Evolutionary conservation across 2,113 vertebrate genomes (phyloP), one percentile per base, ranked within the genome.

Genomic region (Lathamus discolor): DNA sequence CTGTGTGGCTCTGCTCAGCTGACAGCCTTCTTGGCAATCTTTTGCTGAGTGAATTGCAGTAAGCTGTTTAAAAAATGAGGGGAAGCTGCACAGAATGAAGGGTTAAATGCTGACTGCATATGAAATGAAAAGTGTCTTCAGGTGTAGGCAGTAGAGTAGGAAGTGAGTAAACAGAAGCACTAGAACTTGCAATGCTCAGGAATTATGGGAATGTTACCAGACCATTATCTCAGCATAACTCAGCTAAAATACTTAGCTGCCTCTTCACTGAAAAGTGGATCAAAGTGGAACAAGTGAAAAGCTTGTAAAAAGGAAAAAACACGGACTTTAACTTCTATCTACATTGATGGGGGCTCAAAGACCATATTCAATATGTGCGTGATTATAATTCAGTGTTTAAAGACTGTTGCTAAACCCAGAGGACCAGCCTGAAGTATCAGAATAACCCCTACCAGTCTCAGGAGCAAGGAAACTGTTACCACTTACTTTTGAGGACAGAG

Each of bases 131-230:
- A 75, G 24, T 70, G 8, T 64, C 31, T 81, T 84, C 64, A 81
- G 55, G 35, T 75, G 83, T 70, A 64, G 73, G 94, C 64, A 88
- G 77, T 14, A 33, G 86, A 92, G 80, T 81, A 46, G 68, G 51
- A 94, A 78, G 51, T 81, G 69, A 81, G 17, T 88, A 86, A 94
- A 94, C 54, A 90, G 17, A 88, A 86, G 22, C 61, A 78, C 20
- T 68, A 33, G n/a, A 90, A 86, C 74, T 70, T 67, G 68, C 41
- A 88, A 70, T 0, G 1, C 13, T 67, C 0, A 2, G n/a, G 75
- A 88, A 84, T 88, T 77, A 81, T 29, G 55, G 66, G 51, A 55
- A 81, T n/a, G 8, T 75, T 72, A 72, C 33, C 37, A 51, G 37
- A 41, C 57, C 8, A 4, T 93, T 79, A 74, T 46, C 39, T 82